Conservation (phyloP, 2,888 invertebrate species). For the Lottia scabra region DNA sequence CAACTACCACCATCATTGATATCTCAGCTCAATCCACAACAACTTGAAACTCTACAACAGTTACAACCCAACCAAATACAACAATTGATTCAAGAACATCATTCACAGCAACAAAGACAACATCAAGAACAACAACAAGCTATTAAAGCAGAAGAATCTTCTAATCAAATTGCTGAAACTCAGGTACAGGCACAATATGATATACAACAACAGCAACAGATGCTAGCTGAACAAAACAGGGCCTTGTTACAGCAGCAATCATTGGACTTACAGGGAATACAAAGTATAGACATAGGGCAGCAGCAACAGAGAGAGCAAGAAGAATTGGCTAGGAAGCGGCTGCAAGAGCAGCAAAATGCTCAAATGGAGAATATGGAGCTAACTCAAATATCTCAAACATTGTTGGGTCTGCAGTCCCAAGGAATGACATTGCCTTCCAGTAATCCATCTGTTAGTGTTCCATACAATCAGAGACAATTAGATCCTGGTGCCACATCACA, state of each 20-base stretch:
- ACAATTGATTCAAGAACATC: constrained; percentile 42
- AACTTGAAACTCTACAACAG: constrained; percentile 32
- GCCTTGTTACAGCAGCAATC: constrained; percentile 30
- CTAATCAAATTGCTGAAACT: constrained; percentile 13
- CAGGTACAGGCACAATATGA: constrained; percentile 9
- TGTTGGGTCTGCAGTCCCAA: background rate
- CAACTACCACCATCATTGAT: background rate
- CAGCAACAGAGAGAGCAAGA: constrained; percentile 26
- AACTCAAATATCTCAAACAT: background rate
- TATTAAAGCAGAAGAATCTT: constrained; percentile 8
- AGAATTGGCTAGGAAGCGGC: constrained; percentile 11
- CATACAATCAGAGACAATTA: background rate
- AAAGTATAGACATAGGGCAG: constrained; percentile 6
- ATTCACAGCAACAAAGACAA: constrained; percentile 29
- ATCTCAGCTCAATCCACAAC: constrained; percentile 49
- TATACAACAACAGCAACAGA: constrained; percentile 27
- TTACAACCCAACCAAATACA: constrained; percentile 43
- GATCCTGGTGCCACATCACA: background rate
- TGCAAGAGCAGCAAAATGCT: constrained; percentile 20
- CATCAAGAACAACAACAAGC: constrained; percentile 22
- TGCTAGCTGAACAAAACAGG: constrained; percentile 33
- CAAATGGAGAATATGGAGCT: constrained; percentile 1
- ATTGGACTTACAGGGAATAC: constrained; percentile 29
- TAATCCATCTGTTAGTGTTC: background rate
- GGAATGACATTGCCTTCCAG: background rate